Evolutionary conservation across 1,140 invertebrate species (phyloP), one percentile per base, ranked within the genome.

Genomic region (Rhizoglyphus robini): DNA sequence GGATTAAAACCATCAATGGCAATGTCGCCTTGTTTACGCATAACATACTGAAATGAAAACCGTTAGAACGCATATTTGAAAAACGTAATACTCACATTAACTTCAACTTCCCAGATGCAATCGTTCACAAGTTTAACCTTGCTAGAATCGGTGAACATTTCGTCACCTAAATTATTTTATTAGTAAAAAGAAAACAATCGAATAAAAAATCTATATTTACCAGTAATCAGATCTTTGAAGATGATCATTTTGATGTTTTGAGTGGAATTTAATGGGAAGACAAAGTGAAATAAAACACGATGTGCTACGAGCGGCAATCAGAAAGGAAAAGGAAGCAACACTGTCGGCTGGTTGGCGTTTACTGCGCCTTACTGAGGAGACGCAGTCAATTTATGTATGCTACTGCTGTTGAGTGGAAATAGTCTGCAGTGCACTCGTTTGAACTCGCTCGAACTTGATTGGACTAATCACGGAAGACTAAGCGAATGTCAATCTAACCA

Each of bases 111-210:
- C 72, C 94, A 97, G 41, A 96, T 74, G 30, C 93, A 89, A 75
- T 93, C 88, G 75, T 96, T 90, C 15, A 96, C 81, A 57, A 96
- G 77, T 75, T 95, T 92, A 66, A 94, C 84, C 79, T 88, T 95
- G 76, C 91, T 95, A n/a, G 88, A 88, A 78, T 97, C 94, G 38
- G 92, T 92, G 80, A 95, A 95, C 86, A 97, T 91, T 79, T 97
- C 94, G 77, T 97, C 93, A 71, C 90, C 90, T 89, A 79, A 75
- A 71, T 65, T 69, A 57, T 60, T 65, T 66, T n/a, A n/a, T n/a
- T 49, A 61, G 36, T 46, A 8, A 18, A 27, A 31, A 62, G 11
- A 29, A 15, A 4, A 51, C 27, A 5, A 20, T 29, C 32, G 18
- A 27, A 34, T 32, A 47, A 48, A 23, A 8, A 15, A 11, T 46